Conservation (phyloP, 1,140 invertebrate species). For the Trinorchestia longiramus region DNA sequence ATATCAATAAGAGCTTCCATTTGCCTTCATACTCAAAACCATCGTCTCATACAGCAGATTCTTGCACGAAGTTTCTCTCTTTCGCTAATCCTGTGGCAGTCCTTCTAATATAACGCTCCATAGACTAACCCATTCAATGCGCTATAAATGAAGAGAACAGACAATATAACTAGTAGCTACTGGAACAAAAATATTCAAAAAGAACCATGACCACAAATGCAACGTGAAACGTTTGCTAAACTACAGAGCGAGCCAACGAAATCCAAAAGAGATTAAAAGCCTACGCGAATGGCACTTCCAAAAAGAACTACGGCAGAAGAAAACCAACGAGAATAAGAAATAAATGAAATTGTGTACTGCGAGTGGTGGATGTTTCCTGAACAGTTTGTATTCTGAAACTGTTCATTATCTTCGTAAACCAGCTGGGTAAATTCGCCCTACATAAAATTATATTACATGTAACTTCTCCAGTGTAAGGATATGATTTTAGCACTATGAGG, state of each 20-base stretch:
- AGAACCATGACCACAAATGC: not conserved
- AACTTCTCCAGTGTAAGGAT: not conserved
- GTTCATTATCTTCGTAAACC: not conserved
- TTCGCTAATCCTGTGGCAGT: not conserved
- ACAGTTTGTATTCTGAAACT: not conserved
- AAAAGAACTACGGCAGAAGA: not conserved
- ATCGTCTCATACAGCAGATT: not conserved
- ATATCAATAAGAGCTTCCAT: not conserved
- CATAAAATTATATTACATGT: not conserved
- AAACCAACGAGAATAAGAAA: not conserved
- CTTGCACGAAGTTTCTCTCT: not conserved
- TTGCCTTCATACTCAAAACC: not conserved
- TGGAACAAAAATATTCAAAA: not conserved
- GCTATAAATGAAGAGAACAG: not conserved
- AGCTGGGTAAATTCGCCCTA: not conserved
- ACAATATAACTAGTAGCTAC: not conserved
- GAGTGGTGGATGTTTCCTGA: not conserved
- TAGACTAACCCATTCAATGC: not conserved
- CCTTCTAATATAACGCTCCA: not conserved
- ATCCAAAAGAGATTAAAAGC: constrained; percentile 1
- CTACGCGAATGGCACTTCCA: not conserved
- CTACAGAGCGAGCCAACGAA: not conserved
- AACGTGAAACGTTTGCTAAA: not conserved
- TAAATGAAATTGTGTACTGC: not conserved
- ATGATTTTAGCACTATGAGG: not conserved